phyloP scores from a whole-genome alignment of 2,888 invertebrate species.

The Pheosia tremula region DNA sequence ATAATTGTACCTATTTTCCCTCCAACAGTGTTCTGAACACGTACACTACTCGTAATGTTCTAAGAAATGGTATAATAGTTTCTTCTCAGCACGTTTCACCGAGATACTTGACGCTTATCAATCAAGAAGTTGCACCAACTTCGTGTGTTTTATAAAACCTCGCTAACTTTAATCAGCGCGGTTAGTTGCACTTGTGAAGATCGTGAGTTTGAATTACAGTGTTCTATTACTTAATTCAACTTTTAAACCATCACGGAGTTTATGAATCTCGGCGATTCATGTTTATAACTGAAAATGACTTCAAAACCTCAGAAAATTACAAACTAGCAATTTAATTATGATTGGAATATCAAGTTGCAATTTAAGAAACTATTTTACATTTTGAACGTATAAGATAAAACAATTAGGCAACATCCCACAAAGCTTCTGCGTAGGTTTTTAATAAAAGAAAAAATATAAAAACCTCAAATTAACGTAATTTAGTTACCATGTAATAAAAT shows the following conservation, averaged over 20 bases:
- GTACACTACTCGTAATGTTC: not conserved
- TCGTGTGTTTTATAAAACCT: not conserved
- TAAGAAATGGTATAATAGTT: not conserved
- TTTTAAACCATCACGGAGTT: no score
- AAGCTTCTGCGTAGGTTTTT: no score
- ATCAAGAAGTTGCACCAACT: not conserved
- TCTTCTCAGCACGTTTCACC: not conserved
- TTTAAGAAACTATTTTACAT: no score
- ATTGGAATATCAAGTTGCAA: no score
- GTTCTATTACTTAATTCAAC: no score
- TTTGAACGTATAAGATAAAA: no score
- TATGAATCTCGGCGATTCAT: no score
- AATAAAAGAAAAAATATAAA: not conserved
- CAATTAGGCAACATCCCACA: no score
- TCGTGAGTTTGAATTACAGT: not conserved
- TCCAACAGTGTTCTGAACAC: not conserved
- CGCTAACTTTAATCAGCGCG: slow-evolving; percentile 10
- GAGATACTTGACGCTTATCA: not conserved
- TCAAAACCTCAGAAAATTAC: no score
- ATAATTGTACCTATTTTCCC: not conserved
- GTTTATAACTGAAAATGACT: no score
- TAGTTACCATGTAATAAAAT: slow-evolving; percentile 1
- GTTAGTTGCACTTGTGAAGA: not conserved
- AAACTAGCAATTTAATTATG: no score
- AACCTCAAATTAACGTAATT: not conserved